Evolutionary conservation across 2,797 vertebrate genomes (phyloP), one percentile per base, ranked within the genome.

Genomic region (Rousettus madagascariensis): DNA sequence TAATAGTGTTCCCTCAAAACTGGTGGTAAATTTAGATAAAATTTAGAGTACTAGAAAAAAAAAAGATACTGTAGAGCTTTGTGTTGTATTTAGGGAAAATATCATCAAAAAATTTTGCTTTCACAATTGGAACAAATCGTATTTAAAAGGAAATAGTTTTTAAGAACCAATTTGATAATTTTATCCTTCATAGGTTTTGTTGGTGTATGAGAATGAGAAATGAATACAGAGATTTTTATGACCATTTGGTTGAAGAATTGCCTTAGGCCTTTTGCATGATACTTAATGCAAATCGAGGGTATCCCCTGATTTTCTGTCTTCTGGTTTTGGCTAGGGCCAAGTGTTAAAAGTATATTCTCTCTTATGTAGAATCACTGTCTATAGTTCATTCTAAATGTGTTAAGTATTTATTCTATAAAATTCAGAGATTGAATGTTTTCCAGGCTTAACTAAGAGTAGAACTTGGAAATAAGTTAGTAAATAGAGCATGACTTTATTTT

Each of bases 11-110:
- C 30, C 41, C 33, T 82, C 55, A 72, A 71, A 91, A 86, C 26
- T 22, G 28, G 22, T 91, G 53, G 51, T 79, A 84, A 87, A 91
- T 95, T 92, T 94, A 90, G 49, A 41, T 92, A 46, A 93, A 57
- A n/a, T 85, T 86, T 33, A 78, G 57, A 26, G 17, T 24, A 72
- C 13, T 43, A 49, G 66, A 80, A 83, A 86, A 87, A 87, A 63
- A 49, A 46, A 46, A 13, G 12, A 41, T 95, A 43, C n/a, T 79
- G 1, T 87, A 78, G 61, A 66, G 4, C 9, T 85, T 89, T 55
- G 16, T 77, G 55, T 85, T 91, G 1, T 88, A 63, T 74, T 95
- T 75, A 87, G 63, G 82, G 66, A 92, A 90, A 63, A 53, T 86
- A 59, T 91, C 20, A 43, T 38, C 17, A 69, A 59, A 71, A 61